phyloP scores from a whole-genome alignment of 53 echinoderm and acorn worm genomes.

The Antedon mediterranea region DNA sequence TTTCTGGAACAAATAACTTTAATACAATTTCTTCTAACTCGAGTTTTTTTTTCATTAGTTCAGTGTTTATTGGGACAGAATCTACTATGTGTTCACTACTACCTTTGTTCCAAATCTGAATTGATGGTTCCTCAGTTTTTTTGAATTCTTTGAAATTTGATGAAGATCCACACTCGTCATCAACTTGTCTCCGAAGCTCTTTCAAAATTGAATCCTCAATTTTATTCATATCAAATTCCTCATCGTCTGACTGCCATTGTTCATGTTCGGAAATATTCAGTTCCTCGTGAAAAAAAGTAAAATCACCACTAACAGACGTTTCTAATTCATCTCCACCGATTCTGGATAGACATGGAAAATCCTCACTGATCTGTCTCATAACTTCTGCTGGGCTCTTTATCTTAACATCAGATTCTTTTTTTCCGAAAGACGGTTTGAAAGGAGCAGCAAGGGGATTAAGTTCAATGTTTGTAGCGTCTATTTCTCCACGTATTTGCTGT shows the following conservation, averaged over 20 bases:
- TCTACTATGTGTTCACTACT: no score
- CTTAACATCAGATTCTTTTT: not conserved
- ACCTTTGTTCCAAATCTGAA: not conserved
- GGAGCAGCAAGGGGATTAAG: slow-evolving; percentile 58
- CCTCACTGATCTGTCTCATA: slow-evolving; percentile 47
- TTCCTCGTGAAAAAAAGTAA: not conserved
- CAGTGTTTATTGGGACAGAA: no score
- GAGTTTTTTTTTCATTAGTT: not conserved
- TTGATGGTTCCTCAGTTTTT: not conserved
- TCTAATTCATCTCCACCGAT: not conserved
- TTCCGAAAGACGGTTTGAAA: slow-evolving; percentile 27
- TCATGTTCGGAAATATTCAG: slow-evolving; percentile 7
- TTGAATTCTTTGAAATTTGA: not conserved
- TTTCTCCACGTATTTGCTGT: slow-evolving; percentile 56
- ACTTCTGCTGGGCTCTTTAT: not conserved
- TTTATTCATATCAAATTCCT: slow-evolving; percentile 34
- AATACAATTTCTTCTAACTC: not conserved
- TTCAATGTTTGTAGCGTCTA: slow-evolving; percentile 51
- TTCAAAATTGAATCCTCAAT: slow-evolving; percentile 66
- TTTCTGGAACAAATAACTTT: not conserved
- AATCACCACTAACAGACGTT: not conserved
- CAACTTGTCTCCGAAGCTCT: slow-evolving; percentile 64
- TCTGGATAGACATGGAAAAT: slow-evolving; percentile 44
- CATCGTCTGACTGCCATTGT: slow-evolving; percentile 42
- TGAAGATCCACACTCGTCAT: not conserved